Evolutionary conservation across 2,113 vertebrate species (phyloP).

Genomic region (Xerus inauris): DNA sequence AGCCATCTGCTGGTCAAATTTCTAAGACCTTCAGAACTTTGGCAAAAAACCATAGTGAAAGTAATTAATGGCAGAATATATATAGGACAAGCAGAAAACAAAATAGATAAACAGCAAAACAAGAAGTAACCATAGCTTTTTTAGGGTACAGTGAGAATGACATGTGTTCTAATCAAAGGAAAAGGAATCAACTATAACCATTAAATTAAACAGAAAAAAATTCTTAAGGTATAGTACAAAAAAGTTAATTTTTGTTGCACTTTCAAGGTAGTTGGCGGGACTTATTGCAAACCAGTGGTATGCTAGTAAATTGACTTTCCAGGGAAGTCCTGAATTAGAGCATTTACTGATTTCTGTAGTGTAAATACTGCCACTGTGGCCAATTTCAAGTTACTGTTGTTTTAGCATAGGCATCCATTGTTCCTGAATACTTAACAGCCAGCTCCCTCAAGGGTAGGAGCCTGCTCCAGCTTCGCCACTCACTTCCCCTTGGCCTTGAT

Average conservation of each 20-base stretch:
- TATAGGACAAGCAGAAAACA: neutral
- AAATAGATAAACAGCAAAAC: neutral
- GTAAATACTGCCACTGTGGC: neutral
- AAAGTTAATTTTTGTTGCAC: neutral
- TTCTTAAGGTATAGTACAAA: neutral
- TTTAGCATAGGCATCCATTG: neutral
- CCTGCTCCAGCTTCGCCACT: neutral
- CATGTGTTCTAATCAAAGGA: neutral
- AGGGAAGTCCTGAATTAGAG: neutral
- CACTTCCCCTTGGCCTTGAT: neutral
- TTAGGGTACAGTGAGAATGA: neutral
- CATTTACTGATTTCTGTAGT: neutral
- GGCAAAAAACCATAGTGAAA: neutral
- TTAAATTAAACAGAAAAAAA: neutral
- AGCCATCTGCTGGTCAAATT: neutral
- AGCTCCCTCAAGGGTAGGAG: neutral
- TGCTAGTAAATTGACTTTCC: neutral
- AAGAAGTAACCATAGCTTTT: neutral
- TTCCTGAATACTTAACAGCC: neutral
- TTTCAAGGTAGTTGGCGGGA: neutral
- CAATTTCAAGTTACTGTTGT: neutral
- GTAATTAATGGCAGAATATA: neutral
- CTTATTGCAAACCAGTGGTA: neutral
- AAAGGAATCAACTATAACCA: neutral
- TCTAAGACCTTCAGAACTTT: neutral